phyloP scores from a whole-genome alignment of 2,113 vertebrate species.

The Octodon degus region DNA sequence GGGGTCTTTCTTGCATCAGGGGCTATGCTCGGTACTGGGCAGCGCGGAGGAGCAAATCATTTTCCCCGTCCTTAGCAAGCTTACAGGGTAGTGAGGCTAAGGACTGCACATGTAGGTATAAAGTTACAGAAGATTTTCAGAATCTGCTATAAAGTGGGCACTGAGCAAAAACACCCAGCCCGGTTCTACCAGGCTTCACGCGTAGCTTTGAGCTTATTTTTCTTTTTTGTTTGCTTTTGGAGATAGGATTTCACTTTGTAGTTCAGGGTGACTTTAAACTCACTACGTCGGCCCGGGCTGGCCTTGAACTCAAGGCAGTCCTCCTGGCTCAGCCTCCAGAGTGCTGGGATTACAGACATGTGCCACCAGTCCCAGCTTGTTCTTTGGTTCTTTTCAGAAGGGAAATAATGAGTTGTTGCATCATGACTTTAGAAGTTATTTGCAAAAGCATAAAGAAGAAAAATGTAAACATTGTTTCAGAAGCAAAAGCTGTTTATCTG shows the following conservation, averaged over 20 bases:
- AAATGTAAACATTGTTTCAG: background rate
- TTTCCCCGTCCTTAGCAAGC: background rate
- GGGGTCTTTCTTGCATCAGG: background rate
- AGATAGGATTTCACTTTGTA: background rate
- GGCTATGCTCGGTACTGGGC: fast-evolving
- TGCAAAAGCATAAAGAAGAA: constrained; percentile 14
- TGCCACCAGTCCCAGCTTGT: background rate
- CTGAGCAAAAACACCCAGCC: background rate
- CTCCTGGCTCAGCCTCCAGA: background rate
- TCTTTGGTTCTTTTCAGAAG: background rate
- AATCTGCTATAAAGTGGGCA: fast-evolving
- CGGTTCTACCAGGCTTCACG: background rate
- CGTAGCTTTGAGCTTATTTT: background rate
- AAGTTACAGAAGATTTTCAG: background rate
- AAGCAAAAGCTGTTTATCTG: background rate
- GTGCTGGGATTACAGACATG: background rate
- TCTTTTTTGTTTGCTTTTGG: background rate
- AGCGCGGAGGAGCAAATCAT: fast-evolving
- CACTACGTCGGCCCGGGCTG: background rate
- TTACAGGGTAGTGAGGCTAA: background rate
- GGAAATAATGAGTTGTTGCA: background rate
- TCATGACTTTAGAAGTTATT: background rate
- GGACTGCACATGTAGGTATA: background rate
- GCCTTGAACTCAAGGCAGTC: background rate
- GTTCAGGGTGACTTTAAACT: background rate